Evolutionary conservation across 2,888 invertebrate genomes (phyloP).

Genomic region (Leptinotarsa haldemani): DNA sequence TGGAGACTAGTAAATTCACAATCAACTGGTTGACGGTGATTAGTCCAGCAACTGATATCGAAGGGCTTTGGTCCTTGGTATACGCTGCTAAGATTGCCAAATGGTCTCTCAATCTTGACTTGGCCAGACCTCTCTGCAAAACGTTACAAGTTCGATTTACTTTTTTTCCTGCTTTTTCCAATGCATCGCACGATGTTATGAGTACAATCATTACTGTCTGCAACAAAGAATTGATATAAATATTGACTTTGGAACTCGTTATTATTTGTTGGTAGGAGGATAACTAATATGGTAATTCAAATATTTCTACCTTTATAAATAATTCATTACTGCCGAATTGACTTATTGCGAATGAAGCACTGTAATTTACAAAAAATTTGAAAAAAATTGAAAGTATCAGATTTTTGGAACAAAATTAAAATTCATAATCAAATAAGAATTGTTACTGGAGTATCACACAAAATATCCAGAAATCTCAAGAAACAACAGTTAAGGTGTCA

Average conservation of each 20-base stretch:
- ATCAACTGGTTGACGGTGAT: neutral
- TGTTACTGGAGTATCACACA: no score
- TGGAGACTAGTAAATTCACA: conserved; percentile 1
- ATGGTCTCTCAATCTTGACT: neutral
- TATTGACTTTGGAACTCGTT: neutral
- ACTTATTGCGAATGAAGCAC: neutral
- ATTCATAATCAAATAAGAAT: no score
- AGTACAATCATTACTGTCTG: neutral
- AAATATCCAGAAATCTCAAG: no score
- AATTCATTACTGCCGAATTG: no score
- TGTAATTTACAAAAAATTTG: no score
- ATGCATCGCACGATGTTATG: neutral
- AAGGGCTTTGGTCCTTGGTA: neutral
- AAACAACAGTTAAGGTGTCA: no score
- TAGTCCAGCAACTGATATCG: neutral
- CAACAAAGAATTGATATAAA: neutral
- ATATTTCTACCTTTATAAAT: no score
- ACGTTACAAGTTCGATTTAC: neutral
- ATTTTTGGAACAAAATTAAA: no score
- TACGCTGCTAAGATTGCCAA: neutral
- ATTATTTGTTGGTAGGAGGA: neutral
- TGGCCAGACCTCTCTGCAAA: neutral
- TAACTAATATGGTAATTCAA: no score
- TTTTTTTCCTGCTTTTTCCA: neutral
- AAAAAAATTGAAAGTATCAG: no score